Percentiles rank a stretch among this genome's conserved stretches.
Evolutionary conservation across 2,888 invertebrate species (phyloP).

Genomic region (Julus scandinavius): DNA sequence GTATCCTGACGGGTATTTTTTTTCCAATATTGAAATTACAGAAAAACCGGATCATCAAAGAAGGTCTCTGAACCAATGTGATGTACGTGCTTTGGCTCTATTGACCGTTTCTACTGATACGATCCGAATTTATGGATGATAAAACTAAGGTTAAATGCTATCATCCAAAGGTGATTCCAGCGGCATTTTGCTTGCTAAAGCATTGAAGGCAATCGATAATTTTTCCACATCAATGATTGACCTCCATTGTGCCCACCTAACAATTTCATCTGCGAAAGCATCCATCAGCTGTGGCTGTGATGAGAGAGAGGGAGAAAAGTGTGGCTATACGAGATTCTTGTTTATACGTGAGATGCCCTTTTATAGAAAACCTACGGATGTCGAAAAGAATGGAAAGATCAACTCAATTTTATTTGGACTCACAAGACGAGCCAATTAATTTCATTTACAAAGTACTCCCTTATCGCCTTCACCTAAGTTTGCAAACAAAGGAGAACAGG

Average conservation of each 20-base stretch:
- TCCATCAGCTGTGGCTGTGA: not conserved
- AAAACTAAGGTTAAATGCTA: conserved; percentile 29
- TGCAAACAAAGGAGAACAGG: conserved; percentile 2
- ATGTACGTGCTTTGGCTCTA: conserved; percentile 6
- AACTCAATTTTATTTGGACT: not conserved
- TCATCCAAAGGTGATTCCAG: conserved; percentile 27
- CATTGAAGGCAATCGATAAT: conserved; percentile 20
- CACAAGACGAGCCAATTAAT: conserved; percentile 20
- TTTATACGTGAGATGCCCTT: conserved; percentile 18
- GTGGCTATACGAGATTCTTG: conserved; percentile 5
- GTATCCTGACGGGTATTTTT: not conserved
- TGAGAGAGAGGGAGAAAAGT: conserved; percentile 15
- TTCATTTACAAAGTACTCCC: conserved; percentile 20
- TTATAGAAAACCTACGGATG: not conserved
- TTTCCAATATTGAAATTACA: not conserved
- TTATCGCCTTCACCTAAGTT: conserved; percentile 1
- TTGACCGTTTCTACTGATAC: conserved; percentile 27
- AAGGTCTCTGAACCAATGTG: conserved; percentile 26
- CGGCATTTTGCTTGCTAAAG: conserved; percentile 19
- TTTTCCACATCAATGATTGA: conserved; percentile 29
- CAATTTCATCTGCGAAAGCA: conserved; percentile 28
- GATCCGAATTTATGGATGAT: conserved; percentile 28
- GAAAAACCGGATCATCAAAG: not conserved
- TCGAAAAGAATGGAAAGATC: conserved; percentile 7
- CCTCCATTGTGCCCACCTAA: conserved; percentile 25